phyloP scores from a whole-genome alignment of 2,888 invertebrate genomes.

The Phanerotoma sp. region DNA sequence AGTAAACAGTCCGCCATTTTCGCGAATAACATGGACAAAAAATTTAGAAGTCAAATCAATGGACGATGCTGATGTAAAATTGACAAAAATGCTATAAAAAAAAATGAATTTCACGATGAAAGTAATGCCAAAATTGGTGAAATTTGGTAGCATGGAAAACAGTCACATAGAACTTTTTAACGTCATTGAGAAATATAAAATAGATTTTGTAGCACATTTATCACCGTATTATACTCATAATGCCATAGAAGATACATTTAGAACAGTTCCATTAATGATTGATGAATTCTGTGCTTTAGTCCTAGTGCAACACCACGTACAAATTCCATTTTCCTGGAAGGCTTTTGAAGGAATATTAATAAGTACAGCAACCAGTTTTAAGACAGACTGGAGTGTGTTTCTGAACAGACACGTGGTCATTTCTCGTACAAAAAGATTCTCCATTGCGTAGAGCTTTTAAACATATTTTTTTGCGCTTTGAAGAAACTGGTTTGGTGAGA shows the following conservation, averaged over 20 bases:
- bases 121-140: constrained; percentile 1
- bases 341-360: constrained; percentile 2
- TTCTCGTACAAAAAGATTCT: constrained; percentile 19
- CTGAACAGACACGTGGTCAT: constrained; percentile 20
- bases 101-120: constrained; percentile 33
- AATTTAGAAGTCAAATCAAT: neutral
- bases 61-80: constrained; percentile 15
- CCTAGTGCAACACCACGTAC: constrained; percentile 15
- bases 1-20: constrained; percentile 11
- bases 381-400: constrained; percentile 24
- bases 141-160: neutral
- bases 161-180: neutral
- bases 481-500: constrained; percentile 8
- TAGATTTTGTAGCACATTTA: constrained; percentile 7
- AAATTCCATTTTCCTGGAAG: neutral
- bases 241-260: constrained; percentile 1
- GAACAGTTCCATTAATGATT: constrained; percentile 5
- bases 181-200: no score
- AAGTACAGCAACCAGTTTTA: constrained; percentile 21
- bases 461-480: neutral
- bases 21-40: constrained; percentile 6
- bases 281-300: constrained; percentile 28
- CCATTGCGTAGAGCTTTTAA: constrained; percentile 14
- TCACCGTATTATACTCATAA: constrained; percentile 12
- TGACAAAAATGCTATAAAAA: constrained; percentile 1